Evolutionary conservation across 2,797 vertebrate species (phyloP).

Genomic region (Chelmon rostratus): DNA sequence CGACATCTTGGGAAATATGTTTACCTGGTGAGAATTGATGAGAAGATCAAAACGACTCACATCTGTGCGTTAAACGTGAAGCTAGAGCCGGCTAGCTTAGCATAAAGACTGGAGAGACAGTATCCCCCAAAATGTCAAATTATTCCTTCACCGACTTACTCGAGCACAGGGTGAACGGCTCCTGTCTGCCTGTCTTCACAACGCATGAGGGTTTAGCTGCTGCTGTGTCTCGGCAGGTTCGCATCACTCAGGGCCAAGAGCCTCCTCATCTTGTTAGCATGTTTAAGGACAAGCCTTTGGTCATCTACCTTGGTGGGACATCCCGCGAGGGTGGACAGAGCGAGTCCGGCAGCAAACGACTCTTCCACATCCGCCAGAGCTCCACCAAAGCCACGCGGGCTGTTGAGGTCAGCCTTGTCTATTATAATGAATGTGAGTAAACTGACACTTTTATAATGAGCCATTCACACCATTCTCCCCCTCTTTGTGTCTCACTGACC

Average conservation of each 20-base stretch:
- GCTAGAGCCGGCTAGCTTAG: no score
- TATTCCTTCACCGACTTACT: neutral
- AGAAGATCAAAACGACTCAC: no score
- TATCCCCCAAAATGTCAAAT: neutral
- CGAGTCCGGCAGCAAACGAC: conserved; percentile 60
- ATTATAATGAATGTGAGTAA: neutral
- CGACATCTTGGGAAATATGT: neutral
- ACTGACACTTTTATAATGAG: neutral
- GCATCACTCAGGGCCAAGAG: conserved; percentile 86
- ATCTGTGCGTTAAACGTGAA: no score
- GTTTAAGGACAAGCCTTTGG: conserved; percentile 83
- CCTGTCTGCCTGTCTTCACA: neutral
- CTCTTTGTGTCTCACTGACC: neutral
- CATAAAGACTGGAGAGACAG: no score
- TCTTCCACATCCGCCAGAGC: conserved; percentile 86
- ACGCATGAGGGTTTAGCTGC: neutral
- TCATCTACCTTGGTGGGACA: conserved; percentile 84
- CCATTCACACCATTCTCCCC: neutral
- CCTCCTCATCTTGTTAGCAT: conserved; percentile 85
- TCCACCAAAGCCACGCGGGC: conserved; percentile 79
- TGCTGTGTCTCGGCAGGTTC: conserved; percentile 76
- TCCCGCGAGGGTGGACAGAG: conserved; percentile 74
- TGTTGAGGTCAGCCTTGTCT: conserved; percentile 80
- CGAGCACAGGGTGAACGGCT: neutral
- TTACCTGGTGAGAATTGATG: neutral